Evolutionary conservation across 2,797 vertebrate genomes (phyloP).

Genomic region (Pseudotriccus pelzelni): DNA sequence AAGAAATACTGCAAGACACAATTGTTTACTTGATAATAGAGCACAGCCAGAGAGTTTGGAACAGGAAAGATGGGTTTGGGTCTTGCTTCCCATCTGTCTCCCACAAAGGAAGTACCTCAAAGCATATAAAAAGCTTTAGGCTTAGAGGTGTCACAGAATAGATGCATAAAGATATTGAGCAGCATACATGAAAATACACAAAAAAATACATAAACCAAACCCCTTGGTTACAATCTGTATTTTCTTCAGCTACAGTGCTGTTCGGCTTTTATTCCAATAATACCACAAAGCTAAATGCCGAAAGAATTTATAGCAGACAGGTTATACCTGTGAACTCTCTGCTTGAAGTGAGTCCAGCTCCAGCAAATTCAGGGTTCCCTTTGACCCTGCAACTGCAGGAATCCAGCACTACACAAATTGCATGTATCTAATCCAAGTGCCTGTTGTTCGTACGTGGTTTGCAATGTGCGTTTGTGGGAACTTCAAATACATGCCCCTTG

Average conservation of each 20-base stretch:
- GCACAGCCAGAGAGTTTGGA: background rate
- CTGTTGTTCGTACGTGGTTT: background rate
- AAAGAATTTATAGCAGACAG: background rate
- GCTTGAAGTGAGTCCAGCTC: background rate
- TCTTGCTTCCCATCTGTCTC: background rate
- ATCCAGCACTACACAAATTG: background rate
- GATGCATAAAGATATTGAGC: background rate
- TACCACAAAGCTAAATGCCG: conserved; percentile 26
- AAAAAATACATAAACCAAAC: conserved; percentile 47
- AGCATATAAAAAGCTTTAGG: background rate
- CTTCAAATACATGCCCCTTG: background rate
- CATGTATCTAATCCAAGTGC: background rate
- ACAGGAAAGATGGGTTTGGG: background rate
- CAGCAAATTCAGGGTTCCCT: background rate
- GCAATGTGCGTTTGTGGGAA: background rate
- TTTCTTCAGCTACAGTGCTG: conserved; percentile 55
- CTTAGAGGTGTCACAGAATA: background rate
- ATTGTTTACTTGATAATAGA: background rate
- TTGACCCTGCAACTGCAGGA: background rate
- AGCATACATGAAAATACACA: conserved; percentile 61
- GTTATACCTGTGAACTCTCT: background rate
- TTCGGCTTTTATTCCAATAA: conserved; percentile 21
- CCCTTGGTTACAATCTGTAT: conserved; percentile 29
- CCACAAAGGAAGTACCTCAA: background rate
- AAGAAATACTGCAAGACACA: conserved; percentile 4